Conservation (phyloP, 2,888 invertebrate genomes). For the Fissipunctia ypsillon region DNA sequence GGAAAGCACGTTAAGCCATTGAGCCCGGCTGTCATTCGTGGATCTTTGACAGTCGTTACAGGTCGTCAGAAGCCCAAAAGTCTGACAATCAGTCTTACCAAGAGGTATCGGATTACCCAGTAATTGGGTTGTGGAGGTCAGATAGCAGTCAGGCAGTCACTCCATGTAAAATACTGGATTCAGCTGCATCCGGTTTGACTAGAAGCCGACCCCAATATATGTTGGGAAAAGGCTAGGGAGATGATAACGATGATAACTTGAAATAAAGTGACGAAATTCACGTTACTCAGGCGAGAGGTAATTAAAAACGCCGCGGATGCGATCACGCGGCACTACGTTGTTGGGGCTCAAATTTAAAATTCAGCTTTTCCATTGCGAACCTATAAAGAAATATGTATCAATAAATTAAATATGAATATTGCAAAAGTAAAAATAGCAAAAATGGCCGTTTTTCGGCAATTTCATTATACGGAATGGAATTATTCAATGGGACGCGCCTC, state of each 20-base stretch:
- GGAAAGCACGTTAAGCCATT: too few species aligned
- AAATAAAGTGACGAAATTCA: conserved; percentile 15
- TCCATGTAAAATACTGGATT: too few species aligned
- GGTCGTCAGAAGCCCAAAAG: too few species aligned
- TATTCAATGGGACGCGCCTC: conserved; percentile 66
- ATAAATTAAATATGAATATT: conserved; percentile 53
- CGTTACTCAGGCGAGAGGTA: conserved; percentile 11
- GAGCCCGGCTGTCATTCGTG: too few species aligned
- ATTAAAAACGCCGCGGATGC: conserved; percentile 34
- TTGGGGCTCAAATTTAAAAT: conserved; percentile 23
- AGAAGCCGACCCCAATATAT: too few species aligned
- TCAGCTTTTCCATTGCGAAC: conserved; percentile 16
- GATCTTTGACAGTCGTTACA: too few species aligned
- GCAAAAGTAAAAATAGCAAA: conserved; percentile 38
- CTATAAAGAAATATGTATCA: conserved; percentile 34
- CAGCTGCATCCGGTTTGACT: too few species aligned
- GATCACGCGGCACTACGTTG: conserved; percentile 20
- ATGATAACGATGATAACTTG: conserved; percentile 14
- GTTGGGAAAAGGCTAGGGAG: too few species aligned
- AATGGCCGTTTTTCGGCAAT: conserved; percentile 61
- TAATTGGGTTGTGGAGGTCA: too few species aligned
- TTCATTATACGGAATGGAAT: conserved; percentile 68
- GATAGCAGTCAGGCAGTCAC: too few species aligned
- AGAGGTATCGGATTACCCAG: too few species aligned
- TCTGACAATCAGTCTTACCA: too few species aligned